Base-by-base conservation (phyloP, 2,797 vertebrate genomes). In the Micrastur ruficollis region DNA sequence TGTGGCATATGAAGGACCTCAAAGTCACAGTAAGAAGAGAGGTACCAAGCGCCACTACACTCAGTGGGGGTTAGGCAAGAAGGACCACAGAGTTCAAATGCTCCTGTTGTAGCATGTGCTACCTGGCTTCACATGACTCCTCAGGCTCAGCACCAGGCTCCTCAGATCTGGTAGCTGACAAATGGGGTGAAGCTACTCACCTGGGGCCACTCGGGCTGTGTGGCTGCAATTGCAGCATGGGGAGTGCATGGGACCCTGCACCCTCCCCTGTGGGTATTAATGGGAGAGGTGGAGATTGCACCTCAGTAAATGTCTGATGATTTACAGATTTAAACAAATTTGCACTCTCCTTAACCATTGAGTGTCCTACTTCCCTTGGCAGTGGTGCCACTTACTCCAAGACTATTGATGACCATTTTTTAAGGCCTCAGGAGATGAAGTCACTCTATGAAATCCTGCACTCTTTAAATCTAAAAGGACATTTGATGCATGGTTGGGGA, bases 131-230 rank as follows among this genome's bases (percentile, higher is more conserved):
- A 58, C 3, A 4, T 29, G 40, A 18, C 49, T 63, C 22, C 58
- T 75, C 31, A 63, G 68, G 29, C 74, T 53, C 58, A 65, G 42
- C 80, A 56, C 0, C 0, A 7, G 4, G 15, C 25, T 47, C 22
- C 42, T 83, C 70, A 49, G 36, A 25, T 32, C 42, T 68, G 7
- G 14, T 10, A 50, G 40, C n/a, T 84, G 58, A 74, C 23, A 53
- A 23, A 40, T 6, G 5, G 19, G 29, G 12, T 13, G 2, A 47
- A 53, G 25, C 58, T 21, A 16, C 23, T 44, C 2, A 0, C 9
- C 56, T 38, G 49, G 56, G 36, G 9, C 12, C 52, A 12, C 31
- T 71, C 26, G 66, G 62, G 11, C 36, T 53, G 9, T 5, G 0
- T 40, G 47, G 71, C 49, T 90, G 55, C 46, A 81, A 70, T 5